Conservation (phyloP, 2,113 vertebrate genomes). For the Percopsis transmontana region DNA sequence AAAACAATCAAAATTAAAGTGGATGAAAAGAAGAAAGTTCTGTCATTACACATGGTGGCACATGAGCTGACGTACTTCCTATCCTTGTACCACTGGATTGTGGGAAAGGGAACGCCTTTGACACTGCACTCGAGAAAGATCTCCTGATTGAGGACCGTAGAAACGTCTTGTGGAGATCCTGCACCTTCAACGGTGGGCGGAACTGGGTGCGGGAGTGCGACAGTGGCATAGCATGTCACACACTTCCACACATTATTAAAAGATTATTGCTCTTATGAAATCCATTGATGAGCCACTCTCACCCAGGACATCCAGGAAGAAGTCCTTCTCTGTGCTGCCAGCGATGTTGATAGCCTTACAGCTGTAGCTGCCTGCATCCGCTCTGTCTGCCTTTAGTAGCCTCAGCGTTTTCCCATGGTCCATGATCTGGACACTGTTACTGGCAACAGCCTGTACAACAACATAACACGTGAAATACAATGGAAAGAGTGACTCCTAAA, state of each 20-base stretch:
- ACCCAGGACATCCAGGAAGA: conserved; percentile 87
- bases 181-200: conserved; percentile 84
- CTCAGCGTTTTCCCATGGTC: conserved; percentile 86
- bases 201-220: conserved; percentile 74
- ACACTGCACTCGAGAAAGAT: conserved; percentile 86
- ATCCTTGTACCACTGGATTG: conserved; percentile 95
- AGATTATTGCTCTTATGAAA: background rate
- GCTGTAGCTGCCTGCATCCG: conserved; percentile 86
- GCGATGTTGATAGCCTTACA: conserved; percentile 91
- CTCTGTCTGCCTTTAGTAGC: conserved; percentile 78
- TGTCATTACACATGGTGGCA: background rate
- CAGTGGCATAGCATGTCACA: background rate
- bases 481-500: background rate
- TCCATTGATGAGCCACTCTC: conserved; percentile 50
- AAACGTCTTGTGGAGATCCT: conserved; percentile 71
- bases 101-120: conserved; percentile 86
- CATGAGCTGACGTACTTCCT: conserved; percentile 83
- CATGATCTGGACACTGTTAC: conserved; percentile 79
- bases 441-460: conserved; percentile 80
- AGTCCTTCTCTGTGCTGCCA: conserved; percentile 87
- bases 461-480: conserved; percentile 20
- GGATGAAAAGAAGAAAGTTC: background rate
- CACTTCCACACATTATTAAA: background rate
- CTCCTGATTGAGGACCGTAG: conserved; percentile 82
- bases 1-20: background rate